A percentile compares a stretch with the other conserved stretches of the same genome.
Evolutionary conservation across 2,797 vertebrate genomes (phyloP).

Genomic region (Labeo calbasu): DNA sequence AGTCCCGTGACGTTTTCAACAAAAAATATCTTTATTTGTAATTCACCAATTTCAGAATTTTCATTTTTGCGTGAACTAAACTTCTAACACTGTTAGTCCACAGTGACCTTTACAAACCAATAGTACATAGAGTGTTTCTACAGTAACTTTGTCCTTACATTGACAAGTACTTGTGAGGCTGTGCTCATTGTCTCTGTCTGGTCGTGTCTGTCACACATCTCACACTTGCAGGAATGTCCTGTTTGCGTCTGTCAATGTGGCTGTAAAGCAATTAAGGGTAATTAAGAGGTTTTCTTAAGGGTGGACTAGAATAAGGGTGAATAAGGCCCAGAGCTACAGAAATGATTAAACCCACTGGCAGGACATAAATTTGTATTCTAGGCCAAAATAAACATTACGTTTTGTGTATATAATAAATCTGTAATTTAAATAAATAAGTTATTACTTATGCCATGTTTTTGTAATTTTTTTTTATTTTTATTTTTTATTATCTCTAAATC

Average conservation of each 20-base stretch:
- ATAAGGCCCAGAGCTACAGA: slow-evolving; percentile 2
- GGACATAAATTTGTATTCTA: background rate
- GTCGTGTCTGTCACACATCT: slow-evolving; percentile 20
- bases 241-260: slow-evolving; percentile 43
- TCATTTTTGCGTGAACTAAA: too few relatives aligned
- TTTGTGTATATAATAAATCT: background rate
- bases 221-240: slow-evolving; percentile 43
- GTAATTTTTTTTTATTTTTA: too few relatives aligned
- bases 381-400: background rate
- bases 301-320: background rate
- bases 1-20: too few relatives aligned
- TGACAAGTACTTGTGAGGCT: slow-evolving; percentile 21
- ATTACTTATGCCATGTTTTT: background rate
- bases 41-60: too few relatives aligned
- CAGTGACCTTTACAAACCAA: background rate
- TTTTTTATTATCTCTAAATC: background rate
- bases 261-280: slow-evolving; percentile 46
- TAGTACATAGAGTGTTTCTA: slow-evolving; percentile 5
- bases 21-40: too few relatives aligned
- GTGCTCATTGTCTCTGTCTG: slow-evolving; percentile 26
- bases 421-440: background rate
- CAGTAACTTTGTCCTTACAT: slow-evolving; percentile 3
- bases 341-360: background rate
- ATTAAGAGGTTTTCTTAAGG: slow-evolving; percentile 36
- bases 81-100: background rate